Evolutionary conservation across 2,113 vertebrate species (phyloP), one percentile per base, ranked within the genome.

Genomic region (Isichthys henryi): DNA sequence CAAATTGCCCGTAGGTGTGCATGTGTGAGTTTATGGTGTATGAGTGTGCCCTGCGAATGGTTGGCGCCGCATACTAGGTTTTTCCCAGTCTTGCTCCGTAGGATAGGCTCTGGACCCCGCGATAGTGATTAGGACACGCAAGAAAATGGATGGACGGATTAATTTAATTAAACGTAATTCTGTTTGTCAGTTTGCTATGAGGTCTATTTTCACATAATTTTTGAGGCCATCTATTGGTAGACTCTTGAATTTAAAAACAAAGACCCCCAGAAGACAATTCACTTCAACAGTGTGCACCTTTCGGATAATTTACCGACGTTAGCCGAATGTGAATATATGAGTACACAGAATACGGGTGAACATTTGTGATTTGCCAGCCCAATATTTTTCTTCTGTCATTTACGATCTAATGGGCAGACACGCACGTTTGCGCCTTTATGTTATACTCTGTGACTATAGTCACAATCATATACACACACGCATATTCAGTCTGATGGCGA

Each of bases 221-320:
- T 43, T 35, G 82, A 70, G 70, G 52, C 89, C 89, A 87, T 88
- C 89, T 90, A 13, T 90, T 88, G 89, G 89, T 88, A 58, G 45
- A 52, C 11, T 10, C 3, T 70, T 11, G 23, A 43, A 89, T 21
- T 82, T 58, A 35, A 49, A 56, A 89, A 86, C 15, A 70, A 70
- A 58, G 21, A 39, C 39, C 35, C 21, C 0, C 23, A 17, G 17
- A 49, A 50, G 23, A n/a, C 45, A 27, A 53, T 56, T 50, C 19
- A 52, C 49, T 86, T 52, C 52, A 52, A 35, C 82, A 56, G 9
- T 56, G 86, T 9, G 50, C 27, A 1, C 49, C 15, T 62, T 88
- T 88, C 39, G 86, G 53, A 66, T 62, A 35, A 86, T 46, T 83
- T 83, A 43, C 15, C 17, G 45, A 45, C 56, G 80, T 83, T 58